Evolutionary conservation across 2,113 vertebrate genomes (phyloP), one percentile per base, ranked within the genome.

Genomic region (Cephalopholis sonnerati): DNA sequence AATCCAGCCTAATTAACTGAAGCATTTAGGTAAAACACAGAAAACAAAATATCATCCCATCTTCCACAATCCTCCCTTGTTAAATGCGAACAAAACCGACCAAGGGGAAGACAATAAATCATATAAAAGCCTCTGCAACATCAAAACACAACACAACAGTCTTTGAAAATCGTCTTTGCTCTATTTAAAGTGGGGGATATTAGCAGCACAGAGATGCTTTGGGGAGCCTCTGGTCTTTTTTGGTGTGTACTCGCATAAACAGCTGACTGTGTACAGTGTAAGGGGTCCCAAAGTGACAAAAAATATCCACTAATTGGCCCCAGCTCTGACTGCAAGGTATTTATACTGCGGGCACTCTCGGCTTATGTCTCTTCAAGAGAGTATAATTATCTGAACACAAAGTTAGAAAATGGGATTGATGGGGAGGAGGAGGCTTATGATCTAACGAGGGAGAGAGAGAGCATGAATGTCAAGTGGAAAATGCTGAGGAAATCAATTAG

Each of bases 231-330:
- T 18, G 20, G 58, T 74, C 17, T 77, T 63, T 64, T 69, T n/a
- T 58, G 6, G 58, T 16, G 54, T 81, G 51, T 55, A 25, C 39
- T 46, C 18, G 4, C 25, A 72, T 67, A 89, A 91, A 91, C 74
- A 88, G 67, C 67, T 77, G 41, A 77, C 39, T 79, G 32, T 44
- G 59, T 46, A 25, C 16, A 1, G 12, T 25, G 15, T 75, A 84
- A 84, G 10, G 1, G n/a, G 25, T 89, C 76, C 67, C 65, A 70
- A 51, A 88, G 74, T 79, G 62, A 74, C 82, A 68, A 25, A 48
- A 82, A 29, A 51, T 25, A 69, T 50, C 18, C 41, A 46, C 80
- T 91, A 86, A 90, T 87, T 90, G 87, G 74, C 46, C 50, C 55
- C 65, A 76, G 72, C 24, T 85, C 81, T 63, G 41, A 74, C 76